Evolutionary conservation across 2,888 invertebrate species (phyloP).

Genomic region (Cartodere bifasciata): DNA sequence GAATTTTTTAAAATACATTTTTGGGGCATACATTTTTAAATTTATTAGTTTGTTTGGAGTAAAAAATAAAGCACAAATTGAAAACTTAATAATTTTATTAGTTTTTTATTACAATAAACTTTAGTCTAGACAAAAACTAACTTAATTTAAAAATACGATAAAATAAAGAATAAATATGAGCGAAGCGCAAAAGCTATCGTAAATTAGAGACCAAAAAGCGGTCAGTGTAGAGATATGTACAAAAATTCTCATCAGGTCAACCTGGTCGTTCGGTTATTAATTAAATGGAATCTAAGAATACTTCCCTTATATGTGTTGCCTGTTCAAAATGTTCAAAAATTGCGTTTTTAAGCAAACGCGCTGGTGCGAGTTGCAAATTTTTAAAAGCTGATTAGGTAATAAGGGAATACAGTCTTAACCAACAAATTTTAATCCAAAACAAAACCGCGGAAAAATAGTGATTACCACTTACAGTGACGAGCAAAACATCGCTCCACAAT

Average conservation of each 20-base stretch:
- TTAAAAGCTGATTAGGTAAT: conserved; percentile 6
- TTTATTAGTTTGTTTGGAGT: too few relatives aligned
- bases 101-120: conserved; percentile 14
- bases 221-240: conserved; percentile 33
- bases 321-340: too few relatives aligned
- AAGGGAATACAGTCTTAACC: conserved; percentile 20
- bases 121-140: conserved; percentile 23
- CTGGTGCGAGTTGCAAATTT: too few relatives aligned
- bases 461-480: too few relatives aligned
- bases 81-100: too few relatives aligned
- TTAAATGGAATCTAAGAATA: conserved; percentile 21
- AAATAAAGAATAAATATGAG: conserved; percentile 13
- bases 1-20: too few relatives aligned
- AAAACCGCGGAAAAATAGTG: too few relatives aligned
- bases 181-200: conserved; percentile 20
- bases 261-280: conserved; percentile 30
- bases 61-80: too few relatives aligned
- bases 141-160: conserved; percentile 9
- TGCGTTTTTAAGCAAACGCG: conserved; percentile 26
- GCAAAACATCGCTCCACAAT: too few relatives aligned
- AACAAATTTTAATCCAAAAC: too few relatives aligned
- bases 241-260: conserved; percentile 30
- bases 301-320: conserved; percentile 16
- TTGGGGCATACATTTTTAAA: too few relatives aligned
- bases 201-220: conserved; percentile 24